Evolutionary conservation across 2,797 vertebrate genomes (phyloP), one percentile per base, ranked within the genome.

Genomic region (Propithecus perrieri): DNA sequence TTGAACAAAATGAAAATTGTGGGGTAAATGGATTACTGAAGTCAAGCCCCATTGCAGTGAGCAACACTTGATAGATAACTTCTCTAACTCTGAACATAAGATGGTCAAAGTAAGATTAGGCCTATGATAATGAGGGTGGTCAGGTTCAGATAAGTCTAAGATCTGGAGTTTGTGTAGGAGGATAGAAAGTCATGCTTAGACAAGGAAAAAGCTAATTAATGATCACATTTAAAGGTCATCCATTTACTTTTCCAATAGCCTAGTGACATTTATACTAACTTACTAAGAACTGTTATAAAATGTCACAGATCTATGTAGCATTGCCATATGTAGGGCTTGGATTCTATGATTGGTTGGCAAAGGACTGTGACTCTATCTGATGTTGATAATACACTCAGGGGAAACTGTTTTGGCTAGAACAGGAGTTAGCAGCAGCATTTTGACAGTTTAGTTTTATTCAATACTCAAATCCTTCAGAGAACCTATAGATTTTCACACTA

Each of bases 171-270:
- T 96, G 75, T 94, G 43, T 93, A 97, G 94, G 65, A 97, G 95
- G 94, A 76, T 84, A 96, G 75, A 72, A 85, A 97, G 93, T 96
- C 96, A 93, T 96, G 89, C 83, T 97, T 92, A 41, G 93, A 96
- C 95, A 97, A 95, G 94, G 72, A 85, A 93, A 96, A 86, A 92
- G 67, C 93, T 97, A 94, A 85, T 96, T 98, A 97, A 97, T 97
- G 97, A 98, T 97, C 92, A 90, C 83, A 94, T 85, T 94, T 97
- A 98, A 98, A 97, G 97, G 97, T 96, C 95, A 96, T 48, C 65
- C 91, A 74, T 87, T 97, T 96, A 89, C 85, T 95, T 91, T 97
- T 89, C 76, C 89, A 79, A 86, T 96, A 97, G 65, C 84, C 85
- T 88, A 69, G 80, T 97, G 97, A 97, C 96, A 97, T 97, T 97